Evolutionary conservation across 2,888 invertebrate genomes (phyloP), one percentile per base, ranked within the genome.

Genomic region (Torymus aiolomorphi): DNA sequence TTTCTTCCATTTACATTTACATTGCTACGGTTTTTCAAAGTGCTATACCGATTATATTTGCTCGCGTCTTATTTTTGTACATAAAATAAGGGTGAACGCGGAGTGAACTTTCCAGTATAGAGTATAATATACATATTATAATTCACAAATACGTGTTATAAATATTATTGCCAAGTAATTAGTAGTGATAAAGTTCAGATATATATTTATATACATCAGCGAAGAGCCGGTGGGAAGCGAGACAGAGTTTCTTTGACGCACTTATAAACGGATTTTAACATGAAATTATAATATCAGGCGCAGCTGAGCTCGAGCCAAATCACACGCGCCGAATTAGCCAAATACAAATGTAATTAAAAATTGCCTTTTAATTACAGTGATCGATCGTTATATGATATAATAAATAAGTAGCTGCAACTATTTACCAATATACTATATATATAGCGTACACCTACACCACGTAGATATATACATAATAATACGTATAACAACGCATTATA

Each of bases 261-360:
- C 24, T 24, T 24, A 3, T 8, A 1, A 31, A 31, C 31, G 31
- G 8, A 31, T 31, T 5, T 31, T 2, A 31, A 20, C 2, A 20
- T 31, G 62, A 67, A 66, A 57, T 62, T 14, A 54, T 75, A 74
- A 65, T 12, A 2, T 75, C 51, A 16, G 54, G 59, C 74, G 79
- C 42, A 16, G 57, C n/a, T 24, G 18, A 54, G 61, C 51, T 24
- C 42, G 61, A 52, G 56, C 16, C 10, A 31, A 0, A 56, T 65
- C 49, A 13, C 4, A 65, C 49, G 74, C 73, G 77, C 62, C 77
- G 75, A 83, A 80, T 83, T 85, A 86, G 85, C 87, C 86, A 86
- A 86, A 86, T 85, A 84, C 67, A 81, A 76, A 83, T 81, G 82
- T 83, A 86, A 84, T 84, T 85, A 83, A 80, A 76, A 16, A n/a